Evolutionary conservation across 2,113 vertebrate species (phyloP).

Genomic region (Martes martes): DNA sequence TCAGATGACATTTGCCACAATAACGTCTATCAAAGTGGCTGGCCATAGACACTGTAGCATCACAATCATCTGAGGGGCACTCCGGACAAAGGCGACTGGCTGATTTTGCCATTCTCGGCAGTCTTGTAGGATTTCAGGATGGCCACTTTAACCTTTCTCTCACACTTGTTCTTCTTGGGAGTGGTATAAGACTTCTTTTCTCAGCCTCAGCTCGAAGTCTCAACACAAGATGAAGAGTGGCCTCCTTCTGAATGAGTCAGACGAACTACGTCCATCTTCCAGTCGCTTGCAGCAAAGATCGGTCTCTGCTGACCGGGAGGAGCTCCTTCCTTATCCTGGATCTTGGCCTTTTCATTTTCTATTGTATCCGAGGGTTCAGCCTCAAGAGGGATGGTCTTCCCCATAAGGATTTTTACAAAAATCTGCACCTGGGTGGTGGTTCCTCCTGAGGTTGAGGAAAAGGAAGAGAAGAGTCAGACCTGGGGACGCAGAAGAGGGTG

Average conservation of each 20-base stretch:
- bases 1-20: slow-evolving; percentile 98
- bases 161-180: slow-evolving; percentile 99
- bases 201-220: slow-evolving; percentile 98
- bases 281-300: slow-evolving; percentile 97
- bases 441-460: slow-evolving; percentile 78
- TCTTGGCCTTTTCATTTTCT: slow-evolving; percentile 99
- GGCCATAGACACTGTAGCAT: slow-evolving; percentile 98
- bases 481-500: fast-evolving
- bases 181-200: slow-evolving; percentile 99
- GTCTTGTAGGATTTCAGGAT: slow-evolving; percentile 99
- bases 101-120: slow-evolving; percentile 98
- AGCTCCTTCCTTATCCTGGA: slow-evolving; percentile 99
- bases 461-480: background rate
- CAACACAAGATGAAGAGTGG: slow-evolving; percentile 97
- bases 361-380: slow-evolving; percentile 99
- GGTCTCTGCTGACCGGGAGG: slow-evolving; percentile 97
- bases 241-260: slow-evolving; percentile 98
- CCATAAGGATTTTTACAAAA: slow-evolving; percentile 98
- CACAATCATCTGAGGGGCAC: slow-evolving; percentile 97
- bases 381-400: slow-evolving; percentile 99
- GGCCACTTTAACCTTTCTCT: slow-evolving; percentile 99
- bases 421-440: slow-evolving; percentile 90
- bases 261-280: slow-evolving; percentile 97
- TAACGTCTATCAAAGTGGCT: slow-evolving; percentile 99
- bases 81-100: slow-evolving; percentile 91